Evolutionary conservation across 2,113 vertebrate genomes (phyloP).

Genomic region (Stegostoma tigrinum): DNA sequence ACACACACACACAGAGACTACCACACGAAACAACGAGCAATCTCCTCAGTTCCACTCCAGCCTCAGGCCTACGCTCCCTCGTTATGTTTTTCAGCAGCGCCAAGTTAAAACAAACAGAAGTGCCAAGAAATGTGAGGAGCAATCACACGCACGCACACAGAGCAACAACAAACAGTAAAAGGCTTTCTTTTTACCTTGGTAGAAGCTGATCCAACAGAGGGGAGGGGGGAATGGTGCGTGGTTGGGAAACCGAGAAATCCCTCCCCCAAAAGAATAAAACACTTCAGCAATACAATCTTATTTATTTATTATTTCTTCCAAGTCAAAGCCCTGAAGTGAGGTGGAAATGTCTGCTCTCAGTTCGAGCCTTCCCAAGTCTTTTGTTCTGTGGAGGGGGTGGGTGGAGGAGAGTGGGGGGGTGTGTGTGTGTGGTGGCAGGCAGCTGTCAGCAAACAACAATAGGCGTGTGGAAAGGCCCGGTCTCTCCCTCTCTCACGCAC

Average conservation of each 20-base stretch:
- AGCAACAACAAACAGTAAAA: background rate
- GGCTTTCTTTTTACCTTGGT: background rate
- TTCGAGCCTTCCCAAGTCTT: background rate
- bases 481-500: background rate
- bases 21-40: background rate
- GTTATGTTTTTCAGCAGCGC: background rate
- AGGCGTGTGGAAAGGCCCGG: background rate
- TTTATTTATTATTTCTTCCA: constrained; percentile 19
- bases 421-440: background rate
- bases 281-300: constrained; percentile 9
- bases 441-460: constrained; percentile 33
- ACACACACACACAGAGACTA: no score
- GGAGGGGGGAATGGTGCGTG: no score
- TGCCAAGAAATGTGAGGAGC: background rate
- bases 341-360: background rate
- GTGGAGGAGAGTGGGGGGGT: no score
- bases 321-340: background rate
- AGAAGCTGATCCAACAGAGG: background rate
- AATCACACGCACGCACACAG: background rate
- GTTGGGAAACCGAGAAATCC: background rate
- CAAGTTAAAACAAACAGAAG: constrained; percentile 20
- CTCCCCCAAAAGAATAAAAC: background rate
- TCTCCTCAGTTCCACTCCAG: background rate
- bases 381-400: background rate
- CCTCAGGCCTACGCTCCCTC: background rate